Evolutionary conservation across 2,113 vertebrate species (phyloP), one percentile per base, ranked within the genome.

Genomic region (Centrocercus urophasianus): DNA sequence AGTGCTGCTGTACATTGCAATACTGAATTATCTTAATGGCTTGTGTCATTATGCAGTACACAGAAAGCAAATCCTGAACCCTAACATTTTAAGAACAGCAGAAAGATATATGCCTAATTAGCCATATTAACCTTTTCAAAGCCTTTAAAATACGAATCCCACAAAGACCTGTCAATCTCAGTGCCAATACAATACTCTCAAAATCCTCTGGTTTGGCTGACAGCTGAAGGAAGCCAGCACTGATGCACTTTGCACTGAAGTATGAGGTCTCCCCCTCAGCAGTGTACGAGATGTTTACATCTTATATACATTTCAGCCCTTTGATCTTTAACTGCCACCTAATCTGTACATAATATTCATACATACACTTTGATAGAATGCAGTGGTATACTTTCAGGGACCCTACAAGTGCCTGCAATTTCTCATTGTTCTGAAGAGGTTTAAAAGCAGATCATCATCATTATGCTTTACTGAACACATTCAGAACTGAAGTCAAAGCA

Each of bases 261-360:
- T 3, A 20, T 4, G 19, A 56, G 13, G 27, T 61, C 34, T 48
- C 45, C 28, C n/a, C 25, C 34, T 24, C 66, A 80, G 24, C 1
- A 1, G 9, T 57, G 9, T 69, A 14, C 20, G 40, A 78, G 12
- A 47, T 19, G 42, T 63, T 83, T 67, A 40, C 5, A 13, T 27
- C 25, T 2, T 17, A 50, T 5, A 40, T 27, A 48, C 2, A 0
- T 11, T 34, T 8, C 34, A 61, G 3, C 20, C n/a, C 32, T 48
- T 18, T 34, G 27, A 83, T 38, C 9, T 66, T 73, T 38, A 22
- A 78, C 5, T 45, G 63, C 57, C 24, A 59, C 28, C 7, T 8
- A n/a, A 21, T 69, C 42, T 43, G 57, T 57, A 69, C 1, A 4
- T 34, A 38, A 14, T 36, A 40, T 25, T 64, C 30, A 54, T 19